Evolutionary conservation across 2,888 invertebrate genomes (phyloP), one percentile per base, ranked within the genome.

Genomic region (Actias luna): DNA sequence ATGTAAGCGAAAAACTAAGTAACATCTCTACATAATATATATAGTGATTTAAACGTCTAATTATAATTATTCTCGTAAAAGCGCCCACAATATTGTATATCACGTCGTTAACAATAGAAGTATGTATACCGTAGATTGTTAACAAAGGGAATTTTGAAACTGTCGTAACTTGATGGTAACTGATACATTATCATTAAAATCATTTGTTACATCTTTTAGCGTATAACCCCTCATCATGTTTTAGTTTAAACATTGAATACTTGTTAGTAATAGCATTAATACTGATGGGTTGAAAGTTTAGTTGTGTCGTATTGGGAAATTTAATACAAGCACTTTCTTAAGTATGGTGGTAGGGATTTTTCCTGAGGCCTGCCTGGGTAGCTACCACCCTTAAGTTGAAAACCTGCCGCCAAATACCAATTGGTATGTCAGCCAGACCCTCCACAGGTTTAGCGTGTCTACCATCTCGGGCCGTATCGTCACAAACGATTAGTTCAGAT

Each of bases 71-170:
- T 50, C 46, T 25, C 10, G 46, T 12, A 8, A 50, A 4, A 50
- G 10, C 10, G 12, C 25, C 46, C 10, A 25, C 25, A 4, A 12
- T 50, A 50, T 50, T 25, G 22, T 10, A 50, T 50, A 25, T 50
- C 46, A 50, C 46, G 25, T 50, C 14, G 46, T 50, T 50, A 50
- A 50, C 46, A 50, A 50, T 50, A 25, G 25, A 25, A 50, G 25
- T 12, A 50, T 8, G 25, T 12, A 50, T 8, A 10, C 25, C 46
- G 18, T 4, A 50, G 25, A 50, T 25, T 50, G 12, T 50, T 50
- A 50, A 50, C 46, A 50, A 50, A 50, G 46, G 46, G 12, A 25
- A 25, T 25, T 10, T 50, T 25, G 22, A 22, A 50, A 25, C 46
- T 22, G 12, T 2, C 22, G 16, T 12, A 39, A 22, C 2, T 50